These are phyloP conservation scores for Notolabrus celidotus DNA, from an alignment of 2,797 vertebrate genomes.

Conservation along the genomic window DNA sequence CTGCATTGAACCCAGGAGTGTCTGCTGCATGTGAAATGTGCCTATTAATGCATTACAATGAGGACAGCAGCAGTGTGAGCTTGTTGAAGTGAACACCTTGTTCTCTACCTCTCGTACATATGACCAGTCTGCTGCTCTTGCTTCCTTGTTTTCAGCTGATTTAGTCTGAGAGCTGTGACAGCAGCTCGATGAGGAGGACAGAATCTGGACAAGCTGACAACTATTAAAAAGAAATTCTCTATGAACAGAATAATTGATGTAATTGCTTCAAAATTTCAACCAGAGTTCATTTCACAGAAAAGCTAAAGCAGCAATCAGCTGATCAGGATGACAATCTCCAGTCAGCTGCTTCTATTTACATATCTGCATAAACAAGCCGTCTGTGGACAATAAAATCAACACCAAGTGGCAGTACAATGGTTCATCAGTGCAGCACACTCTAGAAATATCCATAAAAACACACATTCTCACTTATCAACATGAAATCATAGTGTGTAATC, in stretches of 20 bases:
- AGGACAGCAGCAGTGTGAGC: not conserved
- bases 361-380: constrained; percentile 57
- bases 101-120: constrained; percentile 14
- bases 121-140: not conserved
- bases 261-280: constrained; percentile 4
- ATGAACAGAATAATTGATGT: constrained; percentile 8
- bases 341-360: constrained; percentile 42
- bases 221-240: not conserved
- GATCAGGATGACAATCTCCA: constrained; percentile 22
- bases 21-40: not conserved
- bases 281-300: constrained; percentile 4
- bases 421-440: not conserved
- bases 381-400: constrained; percentile 50
- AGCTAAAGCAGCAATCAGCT: constrained; percentile 25
- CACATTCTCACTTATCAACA: constrained; percentile 21
- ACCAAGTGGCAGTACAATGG: constrained; percentile 10
- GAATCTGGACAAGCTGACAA: not conserved
- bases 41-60: not conserved
- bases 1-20: not conserved
- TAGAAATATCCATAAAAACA: constrained; percentile 25
- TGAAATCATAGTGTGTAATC: constrained; percentile 21
- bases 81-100: constrained; percentile 7
- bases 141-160: constrained; percentile 19
- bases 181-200: constrained; percentile 5
- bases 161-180: constrained; percentile 2